These are phyloP conservation scores for Rhadina sibilatrix DNA, from an alignment of 2,113 vertebrate genomes.

Conservation along the genomic window DNA sequence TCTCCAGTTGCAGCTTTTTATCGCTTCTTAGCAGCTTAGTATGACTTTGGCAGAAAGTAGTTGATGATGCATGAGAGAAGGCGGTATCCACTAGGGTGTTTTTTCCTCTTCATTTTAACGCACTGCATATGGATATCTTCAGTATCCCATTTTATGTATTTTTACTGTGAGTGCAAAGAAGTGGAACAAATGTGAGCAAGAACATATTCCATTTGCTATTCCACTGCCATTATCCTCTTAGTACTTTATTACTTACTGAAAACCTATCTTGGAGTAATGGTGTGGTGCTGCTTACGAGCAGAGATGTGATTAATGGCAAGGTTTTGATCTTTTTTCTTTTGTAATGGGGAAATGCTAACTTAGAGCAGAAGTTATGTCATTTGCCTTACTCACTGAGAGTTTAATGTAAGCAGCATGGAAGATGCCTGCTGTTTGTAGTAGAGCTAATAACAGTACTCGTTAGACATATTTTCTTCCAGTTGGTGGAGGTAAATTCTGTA, in stretches of 20 bases:
- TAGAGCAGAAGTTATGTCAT: slow-evolving; percentile 31
- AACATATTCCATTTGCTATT: slow-evolving; percentile 47
- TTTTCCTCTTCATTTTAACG: background rate
- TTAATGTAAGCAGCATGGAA: background rate
- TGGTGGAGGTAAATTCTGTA: background rate
- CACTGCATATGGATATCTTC: slow-evolving; percentile 2
- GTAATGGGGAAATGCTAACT: background rate
- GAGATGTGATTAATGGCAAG: slow-evolving; percentile 45
- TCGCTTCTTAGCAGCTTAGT: background rate
- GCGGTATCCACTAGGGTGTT: background rate
- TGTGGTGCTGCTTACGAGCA: background rate
- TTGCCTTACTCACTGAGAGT: background rate
- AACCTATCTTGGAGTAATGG: slow-evolving; percentile 31
- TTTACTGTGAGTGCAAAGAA: slow-evolving; percentile 50
- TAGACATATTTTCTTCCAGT: background rate
- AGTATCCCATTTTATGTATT: slow-evolving; percentile 40
- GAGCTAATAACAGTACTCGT: background rate
- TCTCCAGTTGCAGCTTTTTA: slow-evolving; percentile 19
- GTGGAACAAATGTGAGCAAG: slow-evolving; percentile 55
- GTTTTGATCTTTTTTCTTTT: slow-evolving; percentile 29
- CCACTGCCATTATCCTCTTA: slow-evolving; percentile 52
- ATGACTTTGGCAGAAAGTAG: background rate
- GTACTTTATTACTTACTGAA: slow-evolving; percentile 46
- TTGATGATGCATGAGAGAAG: slow-evolving; percentile 32
- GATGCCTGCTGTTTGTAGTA: background rate